Percentiles rank a stretch among this genome's conserved stretches.
These are phyloP conservation scores for Anguilla rostrata DNA, from an alignment of 2,113 vertebrate genomes.

Conservation along the genomic window DNA sequence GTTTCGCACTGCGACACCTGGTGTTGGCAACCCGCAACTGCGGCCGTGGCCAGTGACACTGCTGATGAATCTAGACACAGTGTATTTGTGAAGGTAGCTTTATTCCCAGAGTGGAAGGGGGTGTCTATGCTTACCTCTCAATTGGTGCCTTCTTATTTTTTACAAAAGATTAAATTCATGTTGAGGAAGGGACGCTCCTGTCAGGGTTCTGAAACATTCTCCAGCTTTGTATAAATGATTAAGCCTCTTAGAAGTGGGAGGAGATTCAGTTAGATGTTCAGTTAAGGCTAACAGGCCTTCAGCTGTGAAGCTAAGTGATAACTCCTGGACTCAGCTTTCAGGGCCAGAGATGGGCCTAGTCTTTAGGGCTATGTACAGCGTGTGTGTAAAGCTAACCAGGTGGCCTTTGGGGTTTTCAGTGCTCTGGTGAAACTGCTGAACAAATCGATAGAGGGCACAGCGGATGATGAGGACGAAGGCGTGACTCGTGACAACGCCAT, in stretches of 20 bases:
- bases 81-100: not conserved
- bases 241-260: too few relatives aligned
- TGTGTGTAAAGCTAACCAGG: not conserved
- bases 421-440: conserved; percentile 97
- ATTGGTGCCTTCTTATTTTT: not conserved
- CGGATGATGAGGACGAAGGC: conserved; percentile 97
- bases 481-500: conserved; percentile 97
- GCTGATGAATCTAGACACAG: not conserved
- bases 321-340: not conserved
- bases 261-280: too few relatives aligned
- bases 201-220: too few relatives aligned
- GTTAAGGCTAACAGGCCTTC: not conserved
- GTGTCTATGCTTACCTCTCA: not conserved
- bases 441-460: conserved; percentile 96
- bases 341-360: not conserved
- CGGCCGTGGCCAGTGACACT: conserved; percentile 16
- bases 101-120: too few relatives aligned
- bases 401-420: conserved; percentile 61
- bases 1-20: conserved; percentile 65
- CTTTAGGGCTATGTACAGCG: not conserved
- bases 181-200: too few relatives aligned
- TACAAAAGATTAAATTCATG: not conserved
- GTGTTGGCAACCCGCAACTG: conserved; percentile 51
- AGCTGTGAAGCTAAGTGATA: not conserved
- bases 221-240: too few relatives aligned